Evolutionary conservation across 1,140 invertebrate species (phyloP).

Genomic region (Lithobius niger): DNA sequence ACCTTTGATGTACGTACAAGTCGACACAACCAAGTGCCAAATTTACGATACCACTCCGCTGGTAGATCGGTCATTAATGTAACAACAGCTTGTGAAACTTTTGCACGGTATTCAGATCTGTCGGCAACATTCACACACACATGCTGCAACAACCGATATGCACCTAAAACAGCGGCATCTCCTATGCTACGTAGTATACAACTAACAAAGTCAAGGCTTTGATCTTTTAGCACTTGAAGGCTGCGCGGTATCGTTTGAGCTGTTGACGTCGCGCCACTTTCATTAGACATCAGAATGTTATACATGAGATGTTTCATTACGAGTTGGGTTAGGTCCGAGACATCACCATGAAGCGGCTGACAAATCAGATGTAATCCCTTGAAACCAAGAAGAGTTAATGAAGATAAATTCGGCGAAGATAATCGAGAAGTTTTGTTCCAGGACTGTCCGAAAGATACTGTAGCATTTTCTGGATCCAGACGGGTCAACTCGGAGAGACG

Average conservation of each 20-base stretch:
- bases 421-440: slow-evolving; percentile 19
- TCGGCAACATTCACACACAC: slow-evolving; percentile 43
- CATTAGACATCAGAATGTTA: slow-evolving; percentile 31
- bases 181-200: slow-evolving; percentile 31
- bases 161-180: slow-evolving; percentile 27
- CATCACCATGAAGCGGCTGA: slow-evolving; percentile 34
- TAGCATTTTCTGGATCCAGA: slow-evolving; percentile 31
- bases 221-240: slow-evolving; percentile 33
- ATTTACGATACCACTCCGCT: slow-evolving; percentile 23
- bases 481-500: slow-evolving; percentile 36
- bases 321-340: slow-evolving; percentile 31
- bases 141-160: slow-evolving; percentile 41
- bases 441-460: slow-evolving; percentile 17
- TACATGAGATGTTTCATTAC: slow-evolving; percentile 38
- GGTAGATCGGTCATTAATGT: slow-evolving; percentile 31
- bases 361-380: slow-evolving; percentile 35
- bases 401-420: slow-evolving; percentile 28
- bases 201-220: slow-evolving; percentile 38
- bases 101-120: slow-evolving; percentile 39
- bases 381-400: slow-evolving; percentile 29
- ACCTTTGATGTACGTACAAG: slow-evolving; percentile 38
- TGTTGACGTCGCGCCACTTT: slow-evolving; percentile 25
- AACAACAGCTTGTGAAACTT: slow-evolving; percentile 37
- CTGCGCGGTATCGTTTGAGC: slow-evolving; percentile 32
- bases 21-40: slow-evolving; percentile 37